Evolutionary conservation across 2,113 vertebrate species (phyloP).

Genomic region (Rhinichthys klamathensis): DNA sequence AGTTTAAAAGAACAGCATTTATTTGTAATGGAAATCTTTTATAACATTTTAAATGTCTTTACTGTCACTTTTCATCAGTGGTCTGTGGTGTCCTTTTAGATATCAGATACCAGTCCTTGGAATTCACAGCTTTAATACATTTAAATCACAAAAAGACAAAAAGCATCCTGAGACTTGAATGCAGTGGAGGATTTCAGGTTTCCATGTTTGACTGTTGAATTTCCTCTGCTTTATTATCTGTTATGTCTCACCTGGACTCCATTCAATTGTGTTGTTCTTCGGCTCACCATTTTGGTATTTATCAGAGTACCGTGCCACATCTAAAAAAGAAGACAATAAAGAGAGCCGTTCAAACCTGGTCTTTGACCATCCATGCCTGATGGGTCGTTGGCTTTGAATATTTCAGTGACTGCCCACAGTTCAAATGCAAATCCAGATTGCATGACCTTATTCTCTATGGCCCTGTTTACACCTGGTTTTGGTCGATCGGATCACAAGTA

Average conservation of each 20-base stretch:
- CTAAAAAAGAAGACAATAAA: conserved; percentile 55
- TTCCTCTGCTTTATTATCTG: neutral
- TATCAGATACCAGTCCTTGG: no score
- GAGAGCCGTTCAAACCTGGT: neutral
- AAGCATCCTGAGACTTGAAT: neutral
- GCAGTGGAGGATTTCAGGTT: neutral
- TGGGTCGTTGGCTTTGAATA: neutral
- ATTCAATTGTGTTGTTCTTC: conserved; percentile 78
- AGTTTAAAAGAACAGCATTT: no score
- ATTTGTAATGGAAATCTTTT: no score
- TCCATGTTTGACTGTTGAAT: neutral
- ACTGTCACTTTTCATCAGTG: no score
- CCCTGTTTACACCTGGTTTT: no score
- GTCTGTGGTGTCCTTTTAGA: no score
- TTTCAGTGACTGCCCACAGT: neutral
- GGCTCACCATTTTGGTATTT: conserved; percentile 81
- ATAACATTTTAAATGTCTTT: no score
- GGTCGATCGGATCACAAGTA: no score
- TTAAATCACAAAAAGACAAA: no score
- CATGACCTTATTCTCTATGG: neutral
- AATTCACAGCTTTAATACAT: no score
- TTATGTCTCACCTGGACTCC: conserved; percentile 77
- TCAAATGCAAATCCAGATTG: conserved; percentile 17
- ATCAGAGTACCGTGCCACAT: conserved; percentile 85
- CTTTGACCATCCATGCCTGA: neutral